Conservation (phyloP, 2,113 vertebrate species). For the Nematolebias whitei region DNA sequence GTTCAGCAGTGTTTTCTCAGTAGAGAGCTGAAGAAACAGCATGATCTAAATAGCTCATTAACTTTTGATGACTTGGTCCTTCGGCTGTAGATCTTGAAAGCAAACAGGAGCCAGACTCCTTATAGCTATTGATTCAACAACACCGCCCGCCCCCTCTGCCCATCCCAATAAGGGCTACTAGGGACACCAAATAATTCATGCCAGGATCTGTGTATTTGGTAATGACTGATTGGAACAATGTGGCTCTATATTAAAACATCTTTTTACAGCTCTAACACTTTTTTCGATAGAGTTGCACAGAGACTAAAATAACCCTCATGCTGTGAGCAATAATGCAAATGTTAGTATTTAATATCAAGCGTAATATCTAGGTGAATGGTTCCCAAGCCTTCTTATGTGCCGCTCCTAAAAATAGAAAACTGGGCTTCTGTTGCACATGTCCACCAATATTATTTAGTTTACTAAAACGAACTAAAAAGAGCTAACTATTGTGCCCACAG, state of each 20-base stretch:
- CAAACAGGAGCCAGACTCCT: conserved; percentile 74
- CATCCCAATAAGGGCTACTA: conserved; percentile 45
- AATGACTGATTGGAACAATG: conserved; percentile 49
- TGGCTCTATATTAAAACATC: conserved; percentile 29
- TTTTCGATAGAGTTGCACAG: conserved; percentile 4
- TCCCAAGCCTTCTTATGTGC: neutral
- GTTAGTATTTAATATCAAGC: neutral
- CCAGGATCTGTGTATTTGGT: conserved; percentile 49
- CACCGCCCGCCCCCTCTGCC: conserved; percentile 18
- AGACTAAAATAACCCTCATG: conserved; percentile 13
- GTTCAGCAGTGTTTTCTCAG: conserved; percentile 63
- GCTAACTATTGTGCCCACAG: neutral
- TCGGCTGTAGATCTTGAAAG: conserved; percentile 78
- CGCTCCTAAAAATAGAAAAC: neutral
- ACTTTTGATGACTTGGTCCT: conserved; percentile 78
- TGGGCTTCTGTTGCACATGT: neutral
- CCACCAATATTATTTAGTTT: neutral
- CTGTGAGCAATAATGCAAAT: conserved; percentile 6
- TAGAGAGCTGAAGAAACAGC: conserved; percentile 69
- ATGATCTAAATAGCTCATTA: conserved; percentile 80
- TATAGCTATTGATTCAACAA: conserved; percentile 77
- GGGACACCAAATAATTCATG: conserved; percentile 74
- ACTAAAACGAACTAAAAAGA: too few species aligned
- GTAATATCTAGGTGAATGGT: neutral
- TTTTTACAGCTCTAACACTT: conserved; percentile 24